phyloP scores from a whole-genome alignment of 2,113 vertebrate genomes.

The Leucoraja erinaceus region DNA sequence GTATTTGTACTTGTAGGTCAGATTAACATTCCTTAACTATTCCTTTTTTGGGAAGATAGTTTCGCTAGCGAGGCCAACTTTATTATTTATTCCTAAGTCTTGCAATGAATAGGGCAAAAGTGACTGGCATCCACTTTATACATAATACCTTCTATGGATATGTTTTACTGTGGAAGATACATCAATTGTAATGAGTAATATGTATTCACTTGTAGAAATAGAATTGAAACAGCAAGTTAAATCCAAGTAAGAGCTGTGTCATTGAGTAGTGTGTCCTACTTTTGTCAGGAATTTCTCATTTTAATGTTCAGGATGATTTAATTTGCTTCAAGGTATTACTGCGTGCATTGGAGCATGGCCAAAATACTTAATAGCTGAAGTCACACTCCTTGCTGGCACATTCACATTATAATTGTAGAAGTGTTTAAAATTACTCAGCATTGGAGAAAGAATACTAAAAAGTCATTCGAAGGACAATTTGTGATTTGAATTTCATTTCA shows the following conservation, averaged over 20 bases:
- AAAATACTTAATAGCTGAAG: conserved; percentile 31
- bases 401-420: neutral
- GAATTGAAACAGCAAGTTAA: neutral
- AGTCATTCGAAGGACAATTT: neutral
- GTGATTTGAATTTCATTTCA: neutral
- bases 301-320: neutral
- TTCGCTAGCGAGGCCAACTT: no score
- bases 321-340: conserved; percentile 4
- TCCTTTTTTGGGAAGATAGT: no score
- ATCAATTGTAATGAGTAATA: conserved; percentile 8
- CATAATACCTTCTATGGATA: neutral
- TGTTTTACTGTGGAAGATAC: neutral
- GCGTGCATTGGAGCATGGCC: conserved; percentile 21
- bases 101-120: neutral
- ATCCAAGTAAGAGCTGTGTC: neutral
- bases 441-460: neutral
- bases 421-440: neutral
- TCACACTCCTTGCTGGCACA: conserved; percentile 25
- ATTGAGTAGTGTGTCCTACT: neutral
- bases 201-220: conserved; percentile 2
- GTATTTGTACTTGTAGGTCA: neutral
- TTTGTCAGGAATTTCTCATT: conserved; percentile 10
- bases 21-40: neutral
- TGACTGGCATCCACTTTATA: neutral
- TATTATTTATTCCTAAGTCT: no score